These are phyloP conservation scores for Conger conger DNA, from an alignment of 2,113 vertebrate genomes.

Conservation along the genomic window DNA sequence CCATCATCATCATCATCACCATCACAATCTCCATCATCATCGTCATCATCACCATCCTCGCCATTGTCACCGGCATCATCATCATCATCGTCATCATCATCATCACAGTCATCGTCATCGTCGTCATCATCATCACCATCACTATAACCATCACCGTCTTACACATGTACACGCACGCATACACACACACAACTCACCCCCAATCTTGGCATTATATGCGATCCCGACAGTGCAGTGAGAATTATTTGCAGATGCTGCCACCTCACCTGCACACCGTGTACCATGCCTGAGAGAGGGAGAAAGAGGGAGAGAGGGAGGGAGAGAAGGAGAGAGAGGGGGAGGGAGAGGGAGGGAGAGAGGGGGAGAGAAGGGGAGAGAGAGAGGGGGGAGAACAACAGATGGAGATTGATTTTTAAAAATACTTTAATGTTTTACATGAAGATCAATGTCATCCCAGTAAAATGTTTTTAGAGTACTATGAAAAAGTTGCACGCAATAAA, in stretches of 20 bases:
- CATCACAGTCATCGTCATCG: no score
- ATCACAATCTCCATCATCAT: no score
- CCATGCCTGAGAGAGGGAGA: conserved; percentile 83
- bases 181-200: conserved; percentile 74
- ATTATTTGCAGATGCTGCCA: conserved; percentile 96
- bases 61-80: no score
- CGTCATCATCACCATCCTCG: no score
- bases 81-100: no score
- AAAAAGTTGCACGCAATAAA: no score
- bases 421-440: no score
- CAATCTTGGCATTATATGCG: conserved; percentile 95
- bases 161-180: background rate
- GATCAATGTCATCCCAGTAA: no score
- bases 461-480: no score
- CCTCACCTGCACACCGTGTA: conserved; percentile 96
- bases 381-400: background rate
- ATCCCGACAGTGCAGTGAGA: conserved; percentile 97
- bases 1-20: no score
- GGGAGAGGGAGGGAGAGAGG: background rate
- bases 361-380: background rate
- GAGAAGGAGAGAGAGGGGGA: background rate
- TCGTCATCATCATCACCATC: background rate
- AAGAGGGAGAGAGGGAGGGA: conserved; percentile 17
- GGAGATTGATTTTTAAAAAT: background rate
- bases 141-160: background rate